A percentile compares a stretch with the other conserved stretches of the same genome.
These are phyloP conservation scores for Zosterops lateralis DNA, from an alignment of 2,113 vertebrate species.

Conservation along the genomic window DNA sequence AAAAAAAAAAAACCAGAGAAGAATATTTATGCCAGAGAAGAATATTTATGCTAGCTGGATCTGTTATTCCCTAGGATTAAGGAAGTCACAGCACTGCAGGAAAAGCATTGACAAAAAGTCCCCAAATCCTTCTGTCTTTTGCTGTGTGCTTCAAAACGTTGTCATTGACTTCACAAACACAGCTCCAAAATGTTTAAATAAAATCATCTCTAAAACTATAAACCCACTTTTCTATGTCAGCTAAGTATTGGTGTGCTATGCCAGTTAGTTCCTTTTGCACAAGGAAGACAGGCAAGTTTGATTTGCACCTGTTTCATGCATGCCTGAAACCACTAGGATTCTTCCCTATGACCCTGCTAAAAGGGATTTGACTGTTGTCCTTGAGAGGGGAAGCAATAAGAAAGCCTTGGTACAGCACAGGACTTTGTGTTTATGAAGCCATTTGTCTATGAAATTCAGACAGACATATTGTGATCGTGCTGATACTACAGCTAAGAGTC, in stretches of 20 bases:
- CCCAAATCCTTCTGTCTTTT: neutral
- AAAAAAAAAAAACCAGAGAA: neutral
- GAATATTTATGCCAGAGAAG: neutral
- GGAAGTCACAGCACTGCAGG: neutral
- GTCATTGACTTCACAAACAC: neutral
- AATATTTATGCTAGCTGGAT: neutral
- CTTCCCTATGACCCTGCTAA: neutral
- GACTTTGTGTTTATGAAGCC: neutral
- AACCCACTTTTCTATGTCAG: neutral
- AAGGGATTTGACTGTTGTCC: neutral
- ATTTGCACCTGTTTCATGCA: neutral
- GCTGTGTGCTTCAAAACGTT: neutral
- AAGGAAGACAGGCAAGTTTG: neutral
- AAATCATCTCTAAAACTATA: neutral
- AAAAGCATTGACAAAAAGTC: neutral
- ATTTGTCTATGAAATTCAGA: neutral
- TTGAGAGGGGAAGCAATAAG: neutral
- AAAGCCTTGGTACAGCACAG: neutral
- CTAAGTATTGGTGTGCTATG: neutral
- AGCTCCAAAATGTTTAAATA: neutral
- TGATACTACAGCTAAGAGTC: neutral
- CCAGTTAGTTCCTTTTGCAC: neutral
- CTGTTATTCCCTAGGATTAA: neutral
- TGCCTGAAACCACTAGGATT: neutral
- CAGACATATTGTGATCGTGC: neutral